These are phyloP conservation scores for Cladopsammia gracilis DNA, from an alignment of 64 coral and sea anemone species.

Conservation along the genomic window DNA sequence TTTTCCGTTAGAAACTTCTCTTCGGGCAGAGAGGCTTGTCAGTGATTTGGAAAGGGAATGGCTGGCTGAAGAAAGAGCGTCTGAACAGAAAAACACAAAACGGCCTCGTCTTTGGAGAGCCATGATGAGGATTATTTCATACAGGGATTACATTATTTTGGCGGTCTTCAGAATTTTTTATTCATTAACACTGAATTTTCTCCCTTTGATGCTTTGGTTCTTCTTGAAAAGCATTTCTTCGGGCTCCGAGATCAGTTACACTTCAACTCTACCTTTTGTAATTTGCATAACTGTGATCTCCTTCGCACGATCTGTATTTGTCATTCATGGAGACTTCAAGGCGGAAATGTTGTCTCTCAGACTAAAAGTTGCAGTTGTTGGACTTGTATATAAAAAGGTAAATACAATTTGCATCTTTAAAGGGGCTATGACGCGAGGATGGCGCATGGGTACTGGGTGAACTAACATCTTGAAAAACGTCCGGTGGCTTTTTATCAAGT, in stretches of 20 bases:
- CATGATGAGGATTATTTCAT: not conserved
- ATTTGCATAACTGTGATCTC: not conserved
- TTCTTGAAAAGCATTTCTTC: not conserved
- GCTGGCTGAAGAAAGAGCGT: not conserved
- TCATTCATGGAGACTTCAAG: not conserved
- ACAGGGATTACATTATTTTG: not conserved
- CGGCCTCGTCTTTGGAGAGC: conserved; percentile 39
- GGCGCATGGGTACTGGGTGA: too few species aligned
- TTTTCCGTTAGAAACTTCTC: not conserved
- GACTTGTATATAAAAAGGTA: conserved; percentile 50
- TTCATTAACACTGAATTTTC: not conserved
- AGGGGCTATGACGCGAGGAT: too few species aligned
- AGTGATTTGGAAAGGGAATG: not conserved
- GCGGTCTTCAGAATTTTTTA: not conserved
- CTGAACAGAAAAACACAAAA: not conserved
- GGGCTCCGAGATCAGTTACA: not conserved
- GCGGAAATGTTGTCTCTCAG: not conserved
- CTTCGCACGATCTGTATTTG: not conserved
- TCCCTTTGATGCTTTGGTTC: not conserved
- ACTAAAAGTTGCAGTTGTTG: conserved; percentile 19
- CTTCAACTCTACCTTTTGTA: not conserved
- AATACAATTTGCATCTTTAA: too few species aligned
- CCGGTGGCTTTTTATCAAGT: too few species aligned
- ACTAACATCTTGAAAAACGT: too few species aligned
- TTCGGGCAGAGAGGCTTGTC: not conserved